Conservation (phyloP, 2,888 invertebrate genomes). For the Leucophora obtusa region DNA sequence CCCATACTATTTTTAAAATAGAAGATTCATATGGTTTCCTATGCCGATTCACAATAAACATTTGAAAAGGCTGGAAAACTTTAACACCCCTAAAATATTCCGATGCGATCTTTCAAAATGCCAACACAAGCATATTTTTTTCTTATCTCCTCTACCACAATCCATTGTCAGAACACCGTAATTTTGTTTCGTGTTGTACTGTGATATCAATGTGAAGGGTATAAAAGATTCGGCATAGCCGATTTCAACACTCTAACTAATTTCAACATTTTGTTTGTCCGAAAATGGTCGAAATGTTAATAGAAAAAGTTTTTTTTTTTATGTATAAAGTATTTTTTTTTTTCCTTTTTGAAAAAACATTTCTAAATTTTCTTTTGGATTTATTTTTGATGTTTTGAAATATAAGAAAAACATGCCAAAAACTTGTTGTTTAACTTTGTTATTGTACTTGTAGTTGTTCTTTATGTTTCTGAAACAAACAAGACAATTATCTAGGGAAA, state of each 20-base stretch:
- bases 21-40: no score
- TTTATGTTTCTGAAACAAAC: slow-evolving; percentile 45
- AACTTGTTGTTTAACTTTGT: slow-evolving; percentile 51
- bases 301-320: slow-evolving; percentile 17
- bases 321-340: not conserved
- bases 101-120: no score
- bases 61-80: no score
- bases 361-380: slow-evolving; percentile 6
- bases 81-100: no score
- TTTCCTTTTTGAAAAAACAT: not conserved
- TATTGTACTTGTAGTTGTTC: slow-evolving; percentile 23
- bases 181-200: no score
- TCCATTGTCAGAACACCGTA: no score
- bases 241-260: not conserved
- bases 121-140: no score
- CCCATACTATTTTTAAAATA: no score
- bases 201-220: not conserved
- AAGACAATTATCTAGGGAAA: slow-evolving; percentile 75
- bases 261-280: not conserved
- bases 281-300: not conserved
- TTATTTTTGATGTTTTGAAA: not conserved
- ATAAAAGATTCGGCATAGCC: no score
- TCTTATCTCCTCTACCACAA: no score
- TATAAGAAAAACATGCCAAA: slow-evolving; percentile 21
- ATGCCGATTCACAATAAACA: no score